These are phyloP conservation scores for Rallus crepitans DNA, from an alignment of 2,797 vertebrate genomes.

Conservation along the genomic window DNA sequence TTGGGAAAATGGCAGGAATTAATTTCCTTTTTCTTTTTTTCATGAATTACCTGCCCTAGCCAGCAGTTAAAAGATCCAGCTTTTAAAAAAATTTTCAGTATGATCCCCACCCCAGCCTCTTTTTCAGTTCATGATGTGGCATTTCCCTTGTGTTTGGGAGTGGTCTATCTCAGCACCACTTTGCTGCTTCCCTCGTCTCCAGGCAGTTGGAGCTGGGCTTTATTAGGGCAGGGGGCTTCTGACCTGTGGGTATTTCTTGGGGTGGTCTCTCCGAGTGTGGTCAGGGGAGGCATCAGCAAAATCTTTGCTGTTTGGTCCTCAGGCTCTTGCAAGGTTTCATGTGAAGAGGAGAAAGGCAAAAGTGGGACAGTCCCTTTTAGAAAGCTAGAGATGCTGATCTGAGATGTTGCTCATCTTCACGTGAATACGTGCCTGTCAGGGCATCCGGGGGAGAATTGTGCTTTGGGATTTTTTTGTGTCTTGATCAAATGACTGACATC, in stretches of 20 bases:
- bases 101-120: background rate
- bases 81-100: background rate
- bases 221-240: background rate
- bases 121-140: background rate
- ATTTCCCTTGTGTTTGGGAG: background rate
- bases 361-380: background rate
- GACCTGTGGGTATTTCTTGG: background rate
- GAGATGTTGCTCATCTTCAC: background rate
- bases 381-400: background rate
- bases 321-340: fast-evolving
- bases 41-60: fast-evolving
- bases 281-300: background rate
- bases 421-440: background rate
- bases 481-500: background rate
- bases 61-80: background rate
- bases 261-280: background rate
- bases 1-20: background rate
- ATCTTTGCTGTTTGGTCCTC: background rate
- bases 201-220: background rate
- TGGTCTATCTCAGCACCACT: background rate
- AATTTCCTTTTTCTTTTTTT: background rate
- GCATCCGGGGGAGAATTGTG: background rate
- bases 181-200: background rate
- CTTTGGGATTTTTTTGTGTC: background rate
- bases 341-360: background rate